These are phyloP conservation scores for Acleris emargana DNA, from an alignment of 2,888 invertebrate species.

Conservation along the genomic window DNA sequence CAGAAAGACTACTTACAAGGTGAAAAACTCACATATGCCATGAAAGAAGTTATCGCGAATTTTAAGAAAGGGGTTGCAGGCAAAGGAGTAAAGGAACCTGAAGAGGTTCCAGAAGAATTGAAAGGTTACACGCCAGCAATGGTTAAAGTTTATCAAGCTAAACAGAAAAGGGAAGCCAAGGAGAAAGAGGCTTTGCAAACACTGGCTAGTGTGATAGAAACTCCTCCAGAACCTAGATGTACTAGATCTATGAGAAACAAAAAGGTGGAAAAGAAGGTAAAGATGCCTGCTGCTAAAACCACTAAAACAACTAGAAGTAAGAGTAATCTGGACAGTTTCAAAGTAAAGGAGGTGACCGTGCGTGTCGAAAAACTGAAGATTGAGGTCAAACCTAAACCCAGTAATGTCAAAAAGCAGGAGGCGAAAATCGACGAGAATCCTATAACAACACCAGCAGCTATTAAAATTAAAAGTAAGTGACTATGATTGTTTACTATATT, in stretches of 20 bases:
- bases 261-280: conserved; percentile 16
- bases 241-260: conserved; percentile 60
- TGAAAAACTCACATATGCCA: conserved; percentile 88
- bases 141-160: conserved; percentile 77
- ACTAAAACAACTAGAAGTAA: conserved; percentile 28
- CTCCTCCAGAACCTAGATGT: conserved; percentile 45
- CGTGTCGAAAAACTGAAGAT: conserved; percentile 24
- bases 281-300: conserved; percentile 7
- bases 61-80: conserved; percentile 81
- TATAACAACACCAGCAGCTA: conserved; percentile 39
- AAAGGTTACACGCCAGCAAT: conserved; percentile 83
- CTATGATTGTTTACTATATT: not conserved
- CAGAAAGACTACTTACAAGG: conserved; percentile 76
- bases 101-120: conserved; percentile 52
- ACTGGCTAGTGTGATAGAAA: conserved; percentile 45
- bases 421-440: conserved; percentile 46
- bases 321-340: conserved; percentile 39
- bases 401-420: conserved; percentile 46
- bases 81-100: conserved; percentile 57
- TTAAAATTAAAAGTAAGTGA: conserved; percentile 52
- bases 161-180: conserved; percentile 73
- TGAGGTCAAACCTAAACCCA: conserved; percentile 1
- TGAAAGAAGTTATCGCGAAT: conserved; percentile 86
- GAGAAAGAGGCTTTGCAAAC: conserved; percentile 64
- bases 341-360: conserved; percentile 28